Evolutionary conservation across 2,797 vertebrate species (phyloP), one percentile per base, ranked within the genome.

Genomic region (Cryptoprocta ferox): DNA sequence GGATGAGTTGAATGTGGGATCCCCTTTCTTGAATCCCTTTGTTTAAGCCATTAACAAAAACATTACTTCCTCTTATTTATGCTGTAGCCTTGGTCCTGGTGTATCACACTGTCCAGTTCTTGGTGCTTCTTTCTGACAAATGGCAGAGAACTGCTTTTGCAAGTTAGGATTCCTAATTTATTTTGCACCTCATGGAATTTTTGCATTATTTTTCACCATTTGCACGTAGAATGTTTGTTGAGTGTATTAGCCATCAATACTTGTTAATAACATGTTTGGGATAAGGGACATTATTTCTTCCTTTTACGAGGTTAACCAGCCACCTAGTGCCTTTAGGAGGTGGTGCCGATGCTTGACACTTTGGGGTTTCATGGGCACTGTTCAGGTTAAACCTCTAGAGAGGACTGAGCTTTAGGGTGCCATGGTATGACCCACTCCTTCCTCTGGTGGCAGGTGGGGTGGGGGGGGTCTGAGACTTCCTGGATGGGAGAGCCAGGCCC

Each of bases 401-500:
- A 59, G 71, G 10, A 5, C 13, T 50, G 39, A 37, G 30, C 61
- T 4, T 0, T 28, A 45, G 42, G 42, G 42, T 45, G 19, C n/a
- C 0, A 1, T 9, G 14, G 8, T 0, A 0, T 48, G 56, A 53
- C 48, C 63, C 50, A 3, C 32, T 32, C 32, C 48, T 32, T 68
- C 66, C 66, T 50, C 24, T 53, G 88, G 45, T 83, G 63, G 53
- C 18, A 14, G 50, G 19, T 10, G 1, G 1, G 1, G n/a, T 45
- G 19, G 3, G n/a, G 11, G 35, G 24, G 35, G 24, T 56, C 90
- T 15, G 66, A 28, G 14, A 7, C 48, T 70, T 71, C 10, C 21
- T 2, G 2, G 14, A 0, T 1, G 18, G 32, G 76, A 21, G 12
- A 26, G 35, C 50, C 6, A 9, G 50, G 63, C 16, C 56, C 35